Base-by-base conservation (phyloP, 1,140 invertebrate genomes). In the Bicyclus anynana region DNA sequence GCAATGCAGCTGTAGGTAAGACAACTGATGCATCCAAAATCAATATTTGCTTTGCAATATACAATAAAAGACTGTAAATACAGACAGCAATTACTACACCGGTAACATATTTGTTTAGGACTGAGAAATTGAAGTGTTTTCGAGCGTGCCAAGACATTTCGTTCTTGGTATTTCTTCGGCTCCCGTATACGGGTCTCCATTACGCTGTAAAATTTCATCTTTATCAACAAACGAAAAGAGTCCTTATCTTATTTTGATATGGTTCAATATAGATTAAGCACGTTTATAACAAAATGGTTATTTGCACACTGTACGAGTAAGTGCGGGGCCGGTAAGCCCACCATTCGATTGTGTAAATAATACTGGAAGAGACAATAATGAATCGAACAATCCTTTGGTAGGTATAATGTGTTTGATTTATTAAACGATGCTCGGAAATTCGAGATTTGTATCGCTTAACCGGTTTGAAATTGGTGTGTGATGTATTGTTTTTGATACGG, bases 31-130 rank as follows among this genome's bases (percentile, higher is more conserved):
- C 80, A 80, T 80, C 67, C 72, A 81, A 77, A 78, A 79, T 80
- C 72, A 88, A 88, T 85, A 86, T 88, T 88, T 84, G 73, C 73
- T 71, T 74, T 72, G 71, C 77, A 74, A 86, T 86, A 86, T 77
- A 83, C 83, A 84, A 88, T 88, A 88, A 88, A 88, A 88, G 77
- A 74, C 67, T 72, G 83, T 83, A 84, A 85, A 88, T 72, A 86
- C 72, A 67, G 70, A 77, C 69, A 82, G 85, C 82, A 88, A 88
- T 88, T 88, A 88, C 82, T 81, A 76, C 74, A 74, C 72, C 72
- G 77, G 75, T 80, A 81, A 85, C 85, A 86, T 88, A 82, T 88
- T 88, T 88, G 72, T 72, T 86, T 88, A 88, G 85, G 85, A 88
- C 82, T 70, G 77, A 84, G 81, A 74, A 78, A 85, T 83, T 85